These are phyloP conservation scores for Nyctereutes procyonoides DNA, from an alignment of 2,113 vertebrate species.

Conservation along the genomic window DNA sequence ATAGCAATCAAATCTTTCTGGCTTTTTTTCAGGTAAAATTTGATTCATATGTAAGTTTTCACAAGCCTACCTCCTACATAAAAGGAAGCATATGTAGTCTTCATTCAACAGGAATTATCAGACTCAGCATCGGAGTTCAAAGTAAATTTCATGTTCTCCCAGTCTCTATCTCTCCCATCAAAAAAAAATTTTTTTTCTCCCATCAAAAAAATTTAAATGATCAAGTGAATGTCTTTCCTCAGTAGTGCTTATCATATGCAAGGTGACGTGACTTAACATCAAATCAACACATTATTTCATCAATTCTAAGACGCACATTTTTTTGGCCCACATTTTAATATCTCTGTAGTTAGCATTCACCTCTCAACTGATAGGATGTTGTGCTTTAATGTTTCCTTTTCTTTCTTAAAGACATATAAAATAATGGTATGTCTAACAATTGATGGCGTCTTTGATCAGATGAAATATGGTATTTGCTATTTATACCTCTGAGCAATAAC, in stretches of 20 bases:
- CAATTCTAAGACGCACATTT: not conserved
- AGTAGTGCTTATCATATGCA: conserved; percentile 21
- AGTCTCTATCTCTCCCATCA: not conserved
- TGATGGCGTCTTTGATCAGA: conserved; percentile 48
- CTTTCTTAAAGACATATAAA: conserved; percentile 34
- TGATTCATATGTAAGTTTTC: conserved; percentile 11
- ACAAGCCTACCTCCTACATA: not conserved
- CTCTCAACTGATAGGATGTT: not conserved
- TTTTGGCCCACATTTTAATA: conserved; percentile 29
- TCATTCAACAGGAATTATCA: conserved; percentile 4
- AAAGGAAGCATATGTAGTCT: not conserved
- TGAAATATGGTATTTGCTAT: conserved; percentile 47
- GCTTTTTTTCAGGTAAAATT: conserved; percentile 39
- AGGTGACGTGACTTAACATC: conserved; percentile 21
- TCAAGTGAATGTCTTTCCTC: conserved; percentile 42
- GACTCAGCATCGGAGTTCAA: conserved; percentile 46
- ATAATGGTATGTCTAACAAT: conserved; percentile 22
- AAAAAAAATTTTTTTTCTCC: not conserved
- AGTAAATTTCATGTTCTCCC: conserved; percentile 41
- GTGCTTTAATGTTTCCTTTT: not conserved
- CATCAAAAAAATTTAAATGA: conserved; percentile 24
- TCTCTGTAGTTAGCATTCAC: conserved; percentile 21
- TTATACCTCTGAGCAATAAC: conserved; percentile 86
- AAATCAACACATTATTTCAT: conserved; percentile 23
- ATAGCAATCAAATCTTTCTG: conserved; percentile 21